These are phyloP conservation scores for Morone chrysops DNA, from an alignment of 2,113 vertebrate species.

Conservation along the genomic window DNA sequence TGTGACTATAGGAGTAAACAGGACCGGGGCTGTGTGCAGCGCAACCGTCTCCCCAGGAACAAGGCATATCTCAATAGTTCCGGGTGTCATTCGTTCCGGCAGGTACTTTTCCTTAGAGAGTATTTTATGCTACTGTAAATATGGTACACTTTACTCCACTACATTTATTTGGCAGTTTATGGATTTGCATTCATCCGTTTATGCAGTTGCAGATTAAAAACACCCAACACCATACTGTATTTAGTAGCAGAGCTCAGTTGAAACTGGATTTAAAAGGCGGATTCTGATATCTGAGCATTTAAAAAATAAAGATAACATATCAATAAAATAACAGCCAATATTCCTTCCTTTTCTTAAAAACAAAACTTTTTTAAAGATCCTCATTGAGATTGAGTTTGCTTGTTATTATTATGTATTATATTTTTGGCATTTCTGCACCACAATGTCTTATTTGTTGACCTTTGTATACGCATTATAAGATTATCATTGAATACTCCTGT, in stretches of 20 bases:
- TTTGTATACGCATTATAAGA: no score
- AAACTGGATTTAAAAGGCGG: background rate
- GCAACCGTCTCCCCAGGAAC: slow-evolving; percentile 35
- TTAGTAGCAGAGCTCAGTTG: no score
- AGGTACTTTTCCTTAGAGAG: no score
- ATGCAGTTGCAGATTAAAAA: background rate
- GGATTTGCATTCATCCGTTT: background rate
- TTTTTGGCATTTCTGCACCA: background rate
- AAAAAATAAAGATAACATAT: no score
- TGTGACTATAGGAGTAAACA: background rate
- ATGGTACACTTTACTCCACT: no score
- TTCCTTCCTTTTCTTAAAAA: background rate
- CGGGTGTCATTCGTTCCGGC: slow-evolving; percentile 13
- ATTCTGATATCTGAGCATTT: background rate
- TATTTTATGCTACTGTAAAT: no score
- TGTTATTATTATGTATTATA: background rate
- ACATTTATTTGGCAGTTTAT: background rate
- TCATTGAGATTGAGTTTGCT: background rate
- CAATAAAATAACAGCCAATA: no score
- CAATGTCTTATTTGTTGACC: no score
- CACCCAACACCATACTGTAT: background rate
- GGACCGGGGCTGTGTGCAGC: slow-evolving; percentile 8
- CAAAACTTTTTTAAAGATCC: background rate
- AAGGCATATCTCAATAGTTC: background rate
- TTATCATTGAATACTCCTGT: background rate